Evolutionary conservation across 1,140 invertebrate genomes (phyloP).

Genomic region (Heliconius nattereri): DNA sequence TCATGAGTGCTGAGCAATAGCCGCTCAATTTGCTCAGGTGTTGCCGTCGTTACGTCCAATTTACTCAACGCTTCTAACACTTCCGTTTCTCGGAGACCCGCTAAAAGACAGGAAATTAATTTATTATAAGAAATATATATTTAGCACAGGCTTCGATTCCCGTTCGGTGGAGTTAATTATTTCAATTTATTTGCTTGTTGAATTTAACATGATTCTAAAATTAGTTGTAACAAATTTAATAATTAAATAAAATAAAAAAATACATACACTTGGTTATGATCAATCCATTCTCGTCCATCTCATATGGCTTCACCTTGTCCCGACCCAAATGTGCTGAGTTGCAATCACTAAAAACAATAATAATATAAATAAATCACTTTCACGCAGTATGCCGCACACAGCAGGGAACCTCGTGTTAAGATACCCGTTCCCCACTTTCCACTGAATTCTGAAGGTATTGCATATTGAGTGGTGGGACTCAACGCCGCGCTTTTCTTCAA

Average conservation of each 20-base stretch:
- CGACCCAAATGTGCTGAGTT: constrained; percentile 50
- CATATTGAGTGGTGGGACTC: too few relatives aligned
- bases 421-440: too few relatives aligned
- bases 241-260: not conserved
- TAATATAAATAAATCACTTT: not conserved
- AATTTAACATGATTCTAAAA: too few relatives aligned
- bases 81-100: constrained; percentile 69
- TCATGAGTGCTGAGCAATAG: constrained; percentile 73
- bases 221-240: too few relatives aligned
- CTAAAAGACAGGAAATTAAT: constrained; percentile 38
- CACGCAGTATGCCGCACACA: too few relatives aligned
- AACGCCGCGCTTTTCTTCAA: too few relatives aligned
- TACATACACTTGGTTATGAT: constrained; percentile 77
- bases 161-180: too few relatives aligned
- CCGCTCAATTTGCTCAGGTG: constrained; percentile 65
- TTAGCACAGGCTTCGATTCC: not conserved
- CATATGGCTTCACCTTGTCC: constrained; percentile 72
- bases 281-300: constrained; percentile 75
- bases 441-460: too few relatives aligned
- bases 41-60: constrained; percentile 59
- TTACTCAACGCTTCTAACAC: constrained; percentile 71
- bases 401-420: too few relatives aligned
- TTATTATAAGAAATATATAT: not conserved
- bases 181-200: too few relatives aligned
- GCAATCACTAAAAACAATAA: constrained; percentile 62